Conservation (phyloP, 2,113 vertebrate genomes). For the Strix aluco region DNA sequence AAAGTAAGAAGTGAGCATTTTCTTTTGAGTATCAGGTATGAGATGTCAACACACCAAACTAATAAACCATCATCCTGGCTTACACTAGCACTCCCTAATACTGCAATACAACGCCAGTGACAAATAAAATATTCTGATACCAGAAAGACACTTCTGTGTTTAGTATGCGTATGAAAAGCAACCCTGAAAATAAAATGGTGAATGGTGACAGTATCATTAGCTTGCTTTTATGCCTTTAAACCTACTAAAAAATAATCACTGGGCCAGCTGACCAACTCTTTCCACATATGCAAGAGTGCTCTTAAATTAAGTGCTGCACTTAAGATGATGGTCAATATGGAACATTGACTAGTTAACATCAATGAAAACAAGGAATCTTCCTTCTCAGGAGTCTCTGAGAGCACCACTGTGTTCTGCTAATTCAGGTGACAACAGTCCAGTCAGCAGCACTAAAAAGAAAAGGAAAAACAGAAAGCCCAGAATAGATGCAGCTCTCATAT, state of each 20-base stretch:
- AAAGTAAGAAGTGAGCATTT: background rate
- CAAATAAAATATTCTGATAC: background rate
- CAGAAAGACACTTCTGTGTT: background rate
- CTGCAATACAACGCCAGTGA: background rate
- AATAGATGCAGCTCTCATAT: background rate
- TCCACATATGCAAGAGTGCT: background rate
- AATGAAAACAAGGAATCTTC: background rate
- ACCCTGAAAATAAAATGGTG: background rate
- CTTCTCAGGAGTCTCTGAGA: background rate
- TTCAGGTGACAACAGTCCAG: background rate
- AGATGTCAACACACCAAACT: background rate
- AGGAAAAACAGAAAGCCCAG: background rate
- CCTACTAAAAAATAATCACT: background rate
- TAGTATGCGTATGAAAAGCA: background rate
- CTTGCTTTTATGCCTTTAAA: background rate
- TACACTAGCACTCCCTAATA: background rate
- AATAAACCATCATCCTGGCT: background rate
- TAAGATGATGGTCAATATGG: background rate
- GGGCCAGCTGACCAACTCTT: background rate
- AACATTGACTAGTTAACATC: background rate
- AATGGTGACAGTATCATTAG: background rate
- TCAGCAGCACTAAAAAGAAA: background rate
- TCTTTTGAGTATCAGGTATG: background rate
- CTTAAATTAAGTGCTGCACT: background rate
- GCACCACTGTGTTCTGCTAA: background rate